Conservation (phyloP, 2,888 invertebrate genomes). For the Alloscopus bannaensis region DNA sequence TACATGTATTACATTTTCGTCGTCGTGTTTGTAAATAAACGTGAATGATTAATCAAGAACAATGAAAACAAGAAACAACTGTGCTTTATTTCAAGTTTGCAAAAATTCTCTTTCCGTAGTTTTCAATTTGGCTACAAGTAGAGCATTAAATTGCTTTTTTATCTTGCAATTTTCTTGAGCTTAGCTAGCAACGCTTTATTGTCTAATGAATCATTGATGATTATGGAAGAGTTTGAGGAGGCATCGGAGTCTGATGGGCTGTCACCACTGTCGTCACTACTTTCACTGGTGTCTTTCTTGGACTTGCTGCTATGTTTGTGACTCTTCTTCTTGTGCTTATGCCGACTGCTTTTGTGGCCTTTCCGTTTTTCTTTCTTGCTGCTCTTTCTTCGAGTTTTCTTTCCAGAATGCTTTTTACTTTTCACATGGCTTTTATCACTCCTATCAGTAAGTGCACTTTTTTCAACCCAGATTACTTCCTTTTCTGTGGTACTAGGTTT, state of each 20-base stretch:
- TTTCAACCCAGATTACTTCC: slow-evolving; percentile 69
- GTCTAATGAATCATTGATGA: slow-evolving; percentile 67
- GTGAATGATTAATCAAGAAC: no score
- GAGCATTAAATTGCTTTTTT: slow-evolving; percentile 51
- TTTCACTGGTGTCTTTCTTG: slow-evolving; percentile 50
- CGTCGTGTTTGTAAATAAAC: no score
- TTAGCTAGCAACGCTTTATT: slow-evolving; percentile 66
- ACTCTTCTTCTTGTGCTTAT: slow-evolving; percentile 50
- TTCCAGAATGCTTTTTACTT: slow-evolving; percentile 51
- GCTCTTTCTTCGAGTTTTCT: slow-evolving; percentile 60
- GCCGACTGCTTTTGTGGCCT: slow-evolving; percentile 51
- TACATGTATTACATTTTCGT: no score
- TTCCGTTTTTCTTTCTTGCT: slow-evolving; percentile 59
- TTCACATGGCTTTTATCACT: slow-evolving; percentile 53
- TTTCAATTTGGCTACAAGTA: background rate
- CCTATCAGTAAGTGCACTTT: slow-evolving; percentile 33
- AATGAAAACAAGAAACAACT: slow-evolving; percentile 4
- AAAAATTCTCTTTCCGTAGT: no score
- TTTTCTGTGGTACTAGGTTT: slow-evolving; percentile 37
- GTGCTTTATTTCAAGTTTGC: no score
- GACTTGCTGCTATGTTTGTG: slow-evolving; percentile 54
- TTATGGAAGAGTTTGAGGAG: slow-evolving; percentile 60
- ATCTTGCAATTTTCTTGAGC: slow-evolving; percentile 68
- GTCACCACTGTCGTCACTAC: slow-evolving; percentile 30
- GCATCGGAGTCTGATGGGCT: slow-evolving; percentile 30